phyloP scores from a whole-genome alignment of 2,113 vertebrate genomes.

The Peucedramus taeniatus region DNA sequence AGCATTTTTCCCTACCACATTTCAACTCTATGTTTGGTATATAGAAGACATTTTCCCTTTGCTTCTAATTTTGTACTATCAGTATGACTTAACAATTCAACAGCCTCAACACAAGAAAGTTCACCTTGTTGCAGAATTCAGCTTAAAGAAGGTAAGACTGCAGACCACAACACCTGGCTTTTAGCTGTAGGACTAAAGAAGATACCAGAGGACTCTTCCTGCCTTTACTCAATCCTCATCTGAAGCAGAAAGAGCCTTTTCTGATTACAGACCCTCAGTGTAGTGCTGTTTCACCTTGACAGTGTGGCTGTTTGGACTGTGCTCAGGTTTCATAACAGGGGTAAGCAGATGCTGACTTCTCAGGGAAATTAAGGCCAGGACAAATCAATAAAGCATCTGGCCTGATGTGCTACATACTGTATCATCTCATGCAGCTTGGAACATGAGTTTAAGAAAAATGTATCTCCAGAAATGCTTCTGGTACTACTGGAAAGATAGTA shows the following conservation, averaged over 20 bases:
- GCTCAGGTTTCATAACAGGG: not conserved
- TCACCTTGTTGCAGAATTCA: not conserved
- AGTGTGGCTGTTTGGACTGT: not conserved
- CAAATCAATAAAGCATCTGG: not conserved
- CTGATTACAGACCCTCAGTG: not conserved
- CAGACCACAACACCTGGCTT: not conserved
- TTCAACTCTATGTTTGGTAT: not conserved
- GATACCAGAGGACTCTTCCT: not conserved
- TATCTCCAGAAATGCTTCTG: not conserved
- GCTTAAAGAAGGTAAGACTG: not conserved
- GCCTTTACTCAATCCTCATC: not conserved
- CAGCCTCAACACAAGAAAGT: not conserved
- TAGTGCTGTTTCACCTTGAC: not conserved
- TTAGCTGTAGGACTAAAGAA: not conserved
- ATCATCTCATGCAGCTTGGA: not conserved
- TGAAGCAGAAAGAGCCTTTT: not conserved
- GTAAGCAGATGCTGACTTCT: constrained; percentile 8
- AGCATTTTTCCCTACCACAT: not conserved
- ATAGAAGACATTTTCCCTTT: not conserved
- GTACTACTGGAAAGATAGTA: not conserved
- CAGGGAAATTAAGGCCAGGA: not conserved
- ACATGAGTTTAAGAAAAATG: not conserved
- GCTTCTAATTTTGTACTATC: not conserved
- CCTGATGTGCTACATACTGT: not conserved
- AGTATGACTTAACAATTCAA: not conserved